phyloP scores from a whole-genome alignment of 2,888 invertebrate genomes.

The Strigamia crassipes region DNA sequence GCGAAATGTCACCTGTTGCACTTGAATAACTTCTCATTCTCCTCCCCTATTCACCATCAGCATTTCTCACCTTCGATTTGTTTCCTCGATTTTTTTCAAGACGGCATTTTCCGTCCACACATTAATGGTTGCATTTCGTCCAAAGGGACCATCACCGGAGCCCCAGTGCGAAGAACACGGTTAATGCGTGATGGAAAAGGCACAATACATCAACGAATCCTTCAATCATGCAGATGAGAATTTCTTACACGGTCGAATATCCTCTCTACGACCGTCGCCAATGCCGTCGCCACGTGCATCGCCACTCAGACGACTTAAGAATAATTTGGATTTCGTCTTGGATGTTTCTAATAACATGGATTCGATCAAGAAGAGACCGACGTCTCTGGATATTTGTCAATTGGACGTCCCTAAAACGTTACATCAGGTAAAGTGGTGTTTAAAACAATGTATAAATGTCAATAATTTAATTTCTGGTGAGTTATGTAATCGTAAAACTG shows the following conservation, averaged over 20 bases:
- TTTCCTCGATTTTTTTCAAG: neutral
- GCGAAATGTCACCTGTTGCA: neutral
- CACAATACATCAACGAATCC: neutral
- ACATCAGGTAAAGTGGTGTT: neutral
- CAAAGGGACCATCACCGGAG: neutral
- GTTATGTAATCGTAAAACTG: neutral
- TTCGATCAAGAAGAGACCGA: constrained; percentile 2
- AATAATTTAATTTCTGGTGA: neutral
- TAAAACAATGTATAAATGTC: no score
- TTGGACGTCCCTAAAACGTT: neutral
- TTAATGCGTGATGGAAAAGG: neutral
- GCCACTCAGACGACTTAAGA: constrained; percentile 25
- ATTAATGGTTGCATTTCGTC: neutral
- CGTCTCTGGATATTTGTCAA: neutral
- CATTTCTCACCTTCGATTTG: neutral
- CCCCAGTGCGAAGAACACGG: neutral
- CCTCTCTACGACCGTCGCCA: neutral
- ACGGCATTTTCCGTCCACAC: neutral
- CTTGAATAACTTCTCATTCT: neutral
- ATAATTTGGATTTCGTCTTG: constrained; percentile 13
- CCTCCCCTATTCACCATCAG: neutral
- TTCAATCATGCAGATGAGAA: neutral
- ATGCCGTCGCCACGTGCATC: neutral
- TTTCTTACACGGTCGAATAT: neutral
- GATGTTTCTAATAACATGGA: neutral